A percentile compares a stretch with the other conserved stretches of the same genome.
phyloP scores from a whole-genome alignment of 2,113 vertebrate species.

The Ammodytes marinus region DNA sequence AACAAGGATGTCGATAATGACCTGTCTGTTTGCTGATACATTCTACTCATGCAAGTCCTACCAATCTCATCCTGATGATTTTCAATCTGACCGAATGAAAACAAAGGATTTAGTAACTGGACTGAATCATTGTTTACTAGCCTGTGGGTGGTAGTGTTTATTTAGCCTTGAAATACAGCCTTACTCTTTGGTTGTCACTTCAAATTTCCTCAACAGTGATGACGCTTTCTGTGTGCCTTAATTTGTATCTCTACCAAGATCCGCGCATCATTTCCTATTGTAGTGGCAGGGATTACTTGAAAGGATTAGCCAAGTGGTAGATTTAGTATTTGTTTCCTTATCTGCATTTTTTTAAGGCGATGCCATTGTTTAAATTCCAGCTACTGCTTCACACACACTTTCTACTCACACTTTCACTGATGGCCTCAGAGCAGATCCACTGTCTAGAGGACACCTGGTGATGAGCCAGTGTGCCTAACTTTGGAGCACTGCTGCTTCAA shows the following conservation, averaged over 20 bases:
- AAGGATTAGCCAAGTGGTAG: not conserved
- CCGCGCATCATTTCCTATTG: constrained; percentile 2
- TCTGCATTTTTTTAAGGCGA: not conserved
- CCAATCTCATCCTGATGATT: not conserved
- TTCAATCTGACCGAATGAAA: constrained; percentile 16
- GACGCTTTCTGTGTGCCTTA: constrained; percentile 10
- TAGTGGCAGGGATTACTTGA: not conserved
- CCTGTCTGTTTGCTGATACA: not conserved
- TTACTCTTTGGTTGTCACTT: constrained; percentile 9
- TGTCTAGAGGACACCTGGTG: constrained; percentile 20
- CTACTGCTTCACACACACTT: constrained; percentile 14
- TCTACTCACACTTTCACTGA: not conserved
- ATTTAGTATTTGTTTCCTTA: not conserved
- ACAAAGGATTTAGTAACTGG: not conserved
- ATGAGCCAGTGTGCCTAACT: constrained; percentile 14
- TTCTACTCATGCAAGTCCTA: not conserved
- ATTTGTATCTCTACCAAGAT: constrained; percentile 8
- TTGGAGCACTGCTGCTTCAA: not conserved
- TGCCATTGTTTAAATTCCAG: constrained; percentile 7
- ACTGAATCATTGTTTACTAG: constrained; percentile 23
- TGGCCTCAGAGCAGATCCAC: constrained; percentile 14
- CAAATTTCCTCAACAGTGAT: constrained; percentile 3
- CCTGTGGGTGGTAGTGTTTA: constrained; percentile 3
- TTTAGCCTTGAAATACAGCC: constrained; percentile 17
- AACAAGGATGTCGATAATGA: constrained; percentile 1